A percentile compares a stretch with the other conserved stretches of the same genome.
These are phyloP conservation scores for Mythimna pallens DNA, from an alignment of 2,888 invertebrate species.

Conservation along the genomic window DNA sequence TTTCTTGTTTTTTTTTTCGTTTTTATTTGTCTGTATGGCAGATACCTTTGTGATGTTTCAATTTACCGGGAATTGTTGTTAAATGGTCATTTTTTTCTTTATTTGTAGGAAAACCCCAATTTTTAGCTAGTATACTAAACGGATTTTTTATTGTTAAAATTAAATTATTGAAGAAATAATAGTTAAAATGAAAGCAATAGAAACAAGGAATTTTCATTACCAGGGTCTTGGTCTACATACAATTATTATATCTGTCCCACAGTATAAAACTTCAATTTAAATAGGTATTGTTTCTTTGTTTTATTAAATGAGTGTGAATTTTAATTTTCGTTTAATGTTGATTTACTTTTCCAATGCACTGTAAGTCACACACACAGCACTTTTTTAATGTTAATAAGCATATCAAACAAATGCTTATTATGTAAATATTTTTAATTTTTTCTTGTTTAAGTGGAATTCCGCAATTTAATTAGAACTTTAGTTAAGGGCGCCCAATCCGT, in stretches of 20 bases:
- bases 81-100: no score
- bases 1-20: no score
- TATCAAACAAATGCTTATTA: slow-evolving; percentile 32
- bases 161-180: background rate
- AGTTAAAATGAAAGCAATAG: background rate
- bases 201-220: slow-evolving; percentile 7
- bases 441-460: slow-evolving; percentile 15
- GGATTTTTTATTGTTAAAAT: background rate
- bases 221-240: slow-evolving; percentile 15
- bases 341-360: slow-evolving; percentile 41
- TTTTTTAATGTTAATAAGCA: slow-evolving; percentile 38
- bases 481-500: background rate
- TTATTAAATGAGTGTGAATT: slow-evolving; percentile 40
- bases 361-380: slow-evolving; percentile 18
- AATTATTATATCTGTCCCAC: slow-evolving; percentile 15
- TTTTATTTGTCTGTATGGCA: no score
- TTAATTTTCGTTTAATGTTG: slow-evolving; percentile 45
- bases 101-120: background rate
- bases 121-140: background rate
- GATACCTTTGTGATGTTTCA: no score
- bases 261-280: slow-evolving; percentile 27
- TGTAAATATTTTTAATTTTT: slow-evolving; percentile 9
- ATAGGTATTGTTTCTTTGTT: slow-evolving; percentile 51
- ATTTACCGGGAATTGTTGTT: no score
- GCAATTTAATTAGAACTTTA: background rate